Conservation (phyloP, 2,113 vertebrate genomes). For the Campylomormyrus numenius region DNA sequence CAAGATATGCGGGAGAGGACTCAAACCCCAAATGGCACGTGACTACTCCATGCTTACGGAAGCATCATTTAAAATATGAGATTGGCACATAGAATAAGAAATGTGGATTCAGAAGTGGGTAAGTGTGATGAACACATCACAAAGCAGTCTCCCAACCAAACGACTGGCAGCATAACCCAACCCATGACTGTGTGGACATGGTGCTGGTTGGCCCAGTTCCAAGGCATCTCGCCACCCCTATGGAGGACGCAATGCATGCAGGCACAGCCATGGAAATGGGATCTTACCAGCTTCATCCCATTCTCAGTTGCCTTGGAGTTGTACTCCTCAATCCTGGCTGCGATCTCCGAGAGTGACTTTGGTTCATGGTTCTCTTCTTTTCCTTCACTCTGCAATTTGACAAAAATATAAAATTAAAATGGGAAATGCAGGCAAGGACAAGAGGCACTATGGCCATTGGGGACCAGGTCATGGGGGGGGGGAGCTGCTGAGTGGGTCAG, state of each 20-base stretch:
- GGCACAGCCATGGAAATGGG: not conserved
- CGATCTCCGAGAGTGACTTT: conserved; percentile 66
- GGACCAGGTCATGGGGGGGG: not conserved
- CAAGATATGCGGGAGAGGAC: not conserved
- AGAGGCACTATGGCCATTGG: not conserved
- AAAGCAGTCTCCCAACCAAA: not conserved
- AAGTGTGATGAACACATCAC: not conserved
- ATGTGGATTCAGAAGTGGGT: not conserved
- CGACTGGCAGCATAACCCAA: not conserved
- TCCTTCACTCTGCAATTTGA: conserved; percentile 59
- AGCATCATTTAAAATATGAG: not conserved
- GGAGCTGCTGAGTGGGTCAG: not conserved
- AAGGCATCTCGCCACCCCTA: not conserved
- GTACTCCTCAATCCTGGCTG: conserved; percentile 75
- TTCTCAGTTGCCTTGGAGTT: conserved; percentile 77
- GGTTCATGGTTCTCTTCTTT: conserved; percentile 61
- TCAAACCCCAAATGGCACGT: too few relatives aligned
- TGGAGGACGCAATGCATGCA: not conserved
- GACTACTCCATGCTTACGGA: not conserved
- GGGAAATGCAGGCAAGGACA: not conserved
- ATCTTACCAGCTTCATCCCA: conserved; percentile 84
- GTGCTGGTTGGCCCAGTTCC: not conserved
- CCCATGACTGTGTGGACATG: not conserved
- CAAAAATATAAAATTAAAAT: not conserved
- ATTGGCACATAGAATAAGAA: not conserved